phyloP scores from a whole-genome alignment of 2,797 vertebrate genomes.

The Varecia variegata region DNA sequence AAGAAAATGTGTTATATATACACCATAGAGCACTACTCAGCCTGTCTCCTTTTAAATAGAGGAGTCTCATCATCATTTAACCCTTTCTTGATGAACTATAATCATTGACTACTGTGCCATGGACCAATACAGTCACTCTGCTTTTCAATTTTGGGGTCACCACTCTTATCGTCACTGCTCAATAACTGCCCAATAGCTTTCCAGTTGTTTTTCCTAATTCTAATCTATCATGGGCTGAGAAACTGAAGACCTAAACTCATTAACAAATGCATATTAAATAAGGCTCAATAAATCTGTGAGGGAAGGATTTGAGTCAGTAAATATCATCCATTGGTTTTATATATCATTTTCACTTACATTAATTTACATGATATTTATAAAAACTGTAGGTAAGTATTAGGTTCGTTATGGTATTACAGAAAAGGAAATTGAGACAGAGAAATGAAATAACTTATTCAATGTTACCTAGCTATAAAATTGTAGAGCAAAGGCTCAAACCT shows the following conservation, averaged over 20 bases:
- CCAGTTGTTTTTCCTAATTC: not conserved
- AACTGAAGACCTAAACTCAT: not conserved
- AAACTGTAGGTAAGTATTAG: not conserved
- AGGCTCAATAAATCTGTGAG: not conserved
- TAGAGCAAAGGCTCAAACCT: not conserved
- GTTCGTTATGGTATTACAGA: not conserved
- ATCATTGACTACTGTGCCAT: not conserved
- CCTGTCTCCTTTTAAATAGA: not conserved
- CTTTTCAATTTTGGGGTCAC: not conserved
- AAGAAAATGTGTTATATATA: not conserved
- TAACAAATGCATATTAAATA: not conserved
- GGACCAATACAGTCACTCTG: not conserved
- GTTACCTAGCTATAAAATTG: not conserved
- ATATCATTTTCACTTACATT: not conserved
- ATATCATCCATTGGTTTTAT: not conserved
- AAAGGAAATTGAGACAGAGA: conserved; percentile 4
- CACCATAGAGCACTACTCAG: not conserved
- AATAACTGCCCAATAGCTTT: not conserved
- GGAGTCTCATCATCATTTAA: not conserved
- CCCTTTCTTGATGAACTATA: not conserved
- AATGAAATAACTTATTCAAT: not conserved
- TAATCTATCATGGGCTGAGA: not conserved
- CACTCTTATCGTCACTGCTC: not conserved
- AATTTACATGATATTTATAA: not conserved
- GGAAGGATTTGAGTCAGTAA: not conserved